Percentiles rank a stretch among this genome's conserved stretches.
These are phyloP conservation scores for Belgica antarctica DNA, from an alignment of 2,888 invertebrate genomes.

Conservation along the genomic window DNA sequence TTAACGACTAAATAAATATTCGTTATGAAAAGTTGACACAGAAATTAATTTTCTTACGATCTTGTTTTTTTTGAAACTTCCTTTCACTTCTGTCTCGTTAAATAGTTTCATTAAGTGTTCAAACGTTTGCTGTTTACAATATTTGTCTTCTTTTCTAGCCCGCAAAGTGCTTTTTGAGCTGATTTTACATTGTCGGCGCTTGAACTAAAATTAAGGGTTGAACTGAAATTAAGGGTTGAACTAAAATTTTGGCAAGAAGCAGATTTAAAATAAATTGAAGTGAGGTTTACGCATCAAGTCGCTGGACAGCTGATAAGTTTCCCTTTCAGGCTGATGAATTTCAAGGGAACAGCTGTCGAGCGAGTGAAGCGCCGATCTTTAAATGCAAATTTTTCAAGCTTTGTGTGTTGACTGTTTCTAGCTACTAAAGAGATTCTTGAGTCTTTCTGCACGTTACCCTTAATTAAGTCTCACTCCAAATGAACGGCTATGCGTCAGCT, in stretches of 20 bases:
- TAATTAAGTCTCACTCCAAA: too few relatives aligned
- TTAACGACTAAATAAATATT: not conserved
- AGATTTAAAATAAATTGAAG: conserved; percentile 2
- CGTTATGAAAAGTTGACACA: not conserved
- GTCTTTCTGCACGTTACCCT: not conserved
- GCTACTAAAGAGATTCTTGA: not conserved
- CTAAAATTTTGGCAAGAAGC: conserved; percentile 9
- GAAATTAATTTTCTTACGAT: too few relatives aligned
- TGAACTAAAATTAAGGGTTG: not conserved
- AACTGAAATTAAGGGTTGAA: not conserved
- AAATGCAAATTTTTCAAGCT: conserved; percentile 1
- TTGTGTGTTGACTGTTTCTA: not conserved
- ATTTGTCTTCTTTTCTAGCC: not conserved
- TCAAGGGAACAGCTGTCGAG: not conserved
- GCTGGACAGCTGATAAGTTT: not conserved
- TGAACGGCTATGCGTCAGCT: too few relatives aligned
- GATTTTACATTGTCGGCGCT: too few relatives aligned
- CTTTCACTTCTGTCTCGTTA: not conserved
- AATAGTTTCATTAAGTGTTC: not conserved
- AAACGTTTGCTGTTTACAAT: conserved; percentile 1
- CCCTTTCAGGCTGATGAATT: conserved; percentile 5
- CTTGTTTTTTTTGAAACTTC: too few relatives aligned
- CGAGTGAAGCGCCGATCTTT: not conserved
- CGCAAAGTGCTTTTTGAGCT: too few relatives aligned
- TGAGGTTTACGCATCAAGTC: not conserved